Evolutionary conservation across 2,888 invertebrate species (phyloP).

Genomic region (Amblyjoppa proteus): DNA sequence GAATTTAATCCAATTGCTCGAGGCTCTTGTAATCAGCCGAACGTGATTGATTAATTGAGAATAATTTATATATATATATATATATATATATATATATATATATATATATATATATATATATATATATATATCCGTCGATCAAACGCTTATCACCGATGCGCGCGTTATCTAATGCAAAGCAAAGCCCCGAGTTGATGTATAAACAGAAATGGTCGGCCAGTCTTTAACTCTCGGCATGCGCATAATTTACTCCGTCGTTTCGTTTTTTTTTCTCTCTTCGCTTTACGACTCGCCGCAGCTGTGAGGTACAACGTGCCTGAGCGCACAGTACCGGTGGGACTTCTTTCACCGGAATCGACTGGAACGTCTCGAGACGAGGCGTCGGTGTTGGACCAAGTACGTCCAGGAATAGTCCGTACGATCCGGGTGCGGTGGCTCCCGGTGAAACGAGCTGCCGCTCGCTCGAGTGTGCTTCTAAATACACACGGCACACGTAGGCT

Average conservation of each 20-base stretch:
- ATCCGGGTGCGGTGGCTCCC: conserved; percentile 35
- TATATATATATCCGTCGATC: not conserved
- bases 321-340: conserved; percentile 6
- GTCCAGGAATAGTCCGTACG: conserved; percentile 60
- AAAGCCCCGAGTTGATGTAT: not conserved
- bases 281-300: conserved; percentile 41
- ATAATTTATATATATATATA: conserved; percentile 20
- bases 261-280: conserved; percentile 9
- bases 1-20: not conserved
- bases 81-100: not conserved
- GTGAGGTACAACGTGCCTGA: conserved; percentile 20
- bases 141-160: not conserved
- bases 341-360: conserved; percentile 58
- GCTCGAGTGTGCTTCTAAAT: conserved; percentile 4
- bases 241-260: not conserved
- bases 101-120: too few relatives aligned
- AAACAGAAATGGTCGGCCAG: conserved; percentile 5
- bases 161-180: not conserved
- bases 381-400: conserved; percentile 45
- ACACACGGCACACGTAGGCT: not conserved
- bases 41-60: conserved; percentile 31
- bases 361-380: conserved; percentile 49
- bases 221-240: not conserved
- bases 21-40: not conserved
- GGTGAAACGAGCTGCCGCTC: conserved; percentile 17